Conservation (phyloP, 92 coral and sea anemone species). For the Heliopora coerulea region DNA sequence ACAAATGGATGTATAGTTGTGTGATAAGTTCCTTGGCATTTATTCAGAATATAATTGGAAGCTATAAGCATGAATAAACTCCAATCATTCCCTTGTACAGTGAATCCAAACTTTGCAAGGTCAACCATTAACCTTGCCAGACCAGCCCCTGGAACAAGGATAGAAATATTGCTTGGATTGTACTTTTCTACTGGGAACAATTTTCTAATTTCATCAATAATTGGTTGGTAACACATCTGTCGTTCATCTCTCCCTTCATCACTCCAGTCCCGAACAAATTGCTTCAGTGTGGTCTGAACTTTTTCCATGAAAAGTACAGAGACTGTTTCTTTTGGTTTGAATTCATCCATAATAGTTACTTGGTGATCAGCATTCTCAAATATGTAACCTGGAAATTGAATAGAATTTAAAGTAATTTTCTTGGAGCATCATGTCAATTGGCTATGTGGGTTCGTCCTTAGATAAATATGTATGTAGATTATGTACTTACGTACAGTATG, state of each 20-base stretch:
- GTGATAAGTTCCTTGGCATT: slow-evolving; percentile 70
- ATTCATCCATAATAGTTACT: neutral
- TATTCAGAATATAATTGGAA: slow-evolving; percentile 88
- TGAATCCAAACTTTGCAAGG: slow-evolving; percentile 81
- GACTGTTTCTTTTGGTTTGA: slow-evolving; percentile 35
- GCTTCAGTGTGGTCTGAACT: slow-evolving; percentile 79
- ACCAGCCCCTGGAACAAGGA: slow-evolving; percentile 97
- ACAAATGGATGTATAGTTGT: slow-evolving; percentile 88
- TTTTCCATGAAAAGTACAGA: slow-evolving; percentile 92
- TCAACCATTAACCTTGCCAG: slow-evolving; percentile 91
- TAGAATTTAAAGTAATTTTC: neutral
- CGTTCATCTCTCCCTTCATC: slow-evolving; percentile 87
- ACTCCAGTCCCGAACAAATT: slow-evolving; percentile 99
- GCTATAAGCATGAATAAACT: slow-evolving; percentile 96
- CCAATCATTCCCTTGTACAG: slow-evolving; percentile 98
- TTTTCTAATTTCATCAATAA: slow-evolving; percentile 68
- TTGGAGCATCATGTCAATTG: too few species aligned
- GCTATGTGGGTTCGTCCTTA: too few species aligned
- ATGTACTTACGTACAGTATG: too few species aligned
- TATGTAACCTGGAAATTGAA: slow-evolving; percentile 39
- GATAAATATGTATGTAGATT: too few species aligned
- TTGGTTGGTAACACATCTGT: slow-evolving; percentile 84
- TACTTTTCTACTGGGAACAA: slow-evolving; percentile 72
- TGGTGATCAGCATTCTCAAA: slow-evolving; percentile 79
- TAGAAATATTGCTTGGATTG: slow-evolving; percentile 62